Conservation (phyloP, 2,113 vertebrate genomes). For the Montifringilla adamsi region DNA sequence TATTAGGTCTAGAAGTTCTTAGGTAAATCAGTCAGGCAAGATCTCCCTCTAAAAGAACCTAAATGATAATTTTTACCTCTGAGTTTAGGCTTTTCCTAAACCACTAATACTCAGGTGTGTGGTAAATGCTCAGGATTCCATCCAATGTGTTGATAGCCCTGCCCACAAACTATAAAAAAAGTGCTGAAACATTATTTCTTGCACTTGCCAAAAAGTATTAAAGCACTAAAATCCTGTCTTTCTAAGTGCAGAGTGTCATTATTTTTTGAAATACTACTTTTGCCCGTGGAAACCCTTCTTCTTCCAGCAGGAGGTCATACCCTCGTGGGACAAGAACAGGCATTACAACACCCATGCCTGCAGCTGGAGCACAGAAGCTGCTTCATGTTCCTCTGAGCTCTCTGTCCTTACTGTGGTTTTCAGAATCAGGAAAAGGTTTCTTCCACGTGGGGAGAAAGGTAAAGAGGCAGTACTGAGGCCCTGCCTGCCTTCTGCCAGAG, state of each 20-base stretch:
- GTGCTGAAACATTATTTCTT: neutral
- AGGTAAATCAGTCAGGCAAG: neutral
- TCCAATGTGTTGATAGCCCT: neutral
- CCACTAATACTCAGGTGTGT: neutral
- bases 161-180: neutral
- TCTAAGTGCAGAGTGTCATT: neutral
- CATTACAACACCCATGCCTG: neutral
- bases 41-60: neutral
- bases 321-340: neutral
- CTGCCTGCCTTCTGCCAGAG: neutral
- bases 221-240: neutral
- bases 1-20: neutral
- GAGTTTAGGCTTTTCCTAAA: neutral
- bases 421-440: neutral
- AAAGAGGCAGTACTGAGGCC: neutral
- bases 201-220: neutral
- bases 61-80: neutral
- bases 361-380: neutral
- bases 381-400: neutral
- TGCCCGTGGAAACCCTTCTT: neutral
- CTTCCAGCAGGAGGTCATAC: neutral
- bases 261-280: neutral
- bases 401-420: neutral
- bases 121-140: neutral
- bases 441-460: rapidly evolving